Percentiles rank a stretch among this genome's conserved stretches.
These are phyloP conservation scores for Neomorphus geoffroyi DNA, from an alignment of 2,797 vertebrate genomes.

Conservation along the genomic window DNA sequence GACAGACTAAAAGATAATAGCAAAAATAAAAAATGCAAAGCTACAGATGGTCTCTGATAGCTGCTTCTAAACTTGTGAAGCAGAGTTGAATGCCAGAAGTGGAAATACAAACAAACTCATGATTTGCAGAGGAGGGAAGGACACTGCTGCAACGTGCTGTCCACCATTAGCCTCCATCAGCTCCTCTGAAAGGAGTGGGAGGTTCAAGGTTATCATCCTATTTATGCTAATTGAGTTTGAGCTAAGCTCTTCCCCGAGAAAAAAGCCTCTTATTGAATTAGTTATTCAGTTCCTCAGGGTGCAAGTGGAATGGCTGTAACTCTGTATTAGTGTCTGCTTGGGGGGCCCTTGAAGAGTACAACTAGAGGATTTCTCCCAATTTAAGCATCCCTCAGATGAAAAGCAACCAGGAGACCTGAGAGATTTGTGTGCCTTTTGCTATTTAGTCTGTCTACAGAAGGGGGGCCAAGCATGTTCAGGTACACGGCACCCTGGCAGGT, in stretches of 20 bases:
- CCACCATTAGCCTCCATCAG: not conserved
- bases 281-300: slow-evolving; percentile 48
- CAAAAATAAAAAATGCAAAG: not conserved
- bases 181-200: not conserved
- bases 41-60: not conserved
- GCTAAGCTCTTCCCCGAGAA: slow-evolving; percentile 74
- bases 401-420: not conserved
- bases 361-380: slow-evolving; percentile 1
- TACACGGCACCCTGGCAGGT: slow-evolving; percentile 81
- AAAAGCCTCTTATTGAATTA: slow-evolving; percentile 71
- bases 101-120: not conserved
- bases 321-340: not conserved
- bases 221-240: slow-evolving; percentile 78
- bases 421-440: slow-evolving; percentile 48
- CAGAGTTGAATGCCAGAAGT: not conserved
- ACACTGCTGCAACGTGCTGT: not conserved
- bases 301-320: slow-evolving; percentile 32
- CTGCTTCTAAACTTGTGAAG: not conserved
- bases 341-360: not conserved
- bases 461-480: slow-evolving; percentile 75
- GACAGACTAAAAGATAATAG: not conserved
- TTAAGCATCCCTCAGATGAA: slow-evolving; percentile 35
- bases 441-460: slow-evolving; percentile 26
- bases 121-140: not conserved
- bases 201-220: slow-evolving; percentile 70